A percentile compares a stretch with the other conserved stretches of the same genome.
phyloP scores from a whole-genome alignment of 2,113 vertebrate genomes.

The Rhinolophus sinicus region DNA sequence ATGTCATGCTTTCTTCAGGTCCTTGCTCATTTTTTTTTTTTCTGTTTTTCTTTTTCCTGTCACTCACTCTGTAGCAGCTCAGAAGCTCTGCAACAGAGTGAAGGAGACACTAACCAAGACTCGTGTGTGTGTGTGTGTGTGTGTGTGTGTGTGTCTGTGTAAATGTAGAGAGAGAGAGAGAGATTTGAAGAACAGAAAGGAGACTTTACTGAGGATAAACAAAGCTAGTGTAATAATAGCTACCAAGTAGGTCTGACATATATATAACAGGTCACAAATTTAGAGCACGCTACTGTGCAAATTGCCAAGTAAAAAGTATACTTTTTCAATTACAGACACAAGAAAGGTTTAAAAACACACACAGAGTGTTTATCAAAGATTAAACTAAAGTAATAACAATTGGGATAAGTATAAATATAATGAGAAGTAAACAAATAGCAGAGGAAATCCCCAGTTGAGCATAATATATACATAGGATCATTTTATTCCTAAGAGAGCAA shows the following conservation, averaged over 20 bases:
- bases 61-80: constrained; percentile 71
- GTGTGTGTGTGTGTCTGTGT: not conserved
- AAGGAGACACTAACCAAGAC: not conserved
- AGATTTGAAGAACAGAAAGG: not conserved
- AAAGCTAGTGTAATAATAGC: constrained; percentile 36
- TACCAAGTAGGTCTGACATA: constrained; percentile 56
- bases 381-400: constrained; percentile 77
- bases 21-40: constrained; percentile 71
- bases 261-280: constrained; percentile 52
- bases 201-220: constrained; percentile 57
- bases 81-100: constrained; percentile 51
- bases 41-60: constrained; percentile 60
- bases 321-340: constrained; percentile 66
- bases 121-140: not conserved
- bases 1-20: constrained; percentile 48
- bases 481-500: constrained; percentile 81
- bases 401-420: constrained; percentile 71
- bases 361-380: constrained; percentile 77
- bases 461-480: constrained; percentile 51
- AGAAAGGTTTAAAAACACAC: constrained; percentile 56
- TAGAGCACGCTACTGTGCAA: constrained; percentile 35
- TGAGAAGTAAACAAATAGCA: constrained; percentile 68
- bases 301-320: constrained; percentile 56
- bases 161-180: not conserved
- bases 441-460: constrained; percentile 64